These are phyloP conservation scores for Tokudaia tokunoshimensis DNA, from an alignment of 2,797 vertebrate species.

Conservation along the genomic window DNA sequence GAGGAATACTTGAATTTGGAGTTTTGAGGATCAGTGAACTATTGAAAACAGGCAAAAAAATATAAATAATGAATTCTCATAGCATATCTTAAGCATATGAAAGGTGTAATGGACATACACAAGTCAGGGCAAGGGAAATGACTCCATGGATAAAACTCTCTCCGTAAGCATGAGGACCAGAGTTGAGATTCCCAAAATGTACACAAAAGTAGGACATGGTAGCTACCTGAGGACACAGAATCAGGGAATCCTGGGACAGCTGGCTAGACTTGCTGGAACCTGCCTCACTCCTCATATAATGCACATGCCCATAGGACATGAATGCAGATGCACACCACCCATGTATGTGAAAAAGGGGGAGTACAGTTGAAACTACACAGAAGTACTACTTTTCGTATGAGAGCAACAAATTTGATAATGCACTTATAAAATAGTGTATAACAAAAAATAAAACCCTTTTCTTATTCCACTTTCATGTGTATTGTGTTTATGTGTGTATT, in stretches of 20 bases:
- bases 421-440: neutral
- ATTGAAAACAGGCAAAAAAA: slow-evolving; percentile 32
- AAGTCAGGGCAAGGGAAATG: neutral
- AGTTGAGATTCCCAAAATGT: neutral
- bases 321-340: neutral
- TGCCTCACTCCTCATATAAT: neutral
- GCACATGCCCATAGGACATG: neutral
- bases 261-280: neutral
- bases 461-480: neutral
- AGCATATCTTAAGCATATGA: slow-evolving; percentile 15
- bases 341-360: neutral
- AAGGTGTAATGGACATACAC: neutral
- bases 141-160: neutral
- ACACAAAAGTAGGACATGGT: neutral
- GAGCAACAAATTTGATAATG: neutral
- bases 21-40: slow-evolving; percentile 1
- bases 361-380: neutral
- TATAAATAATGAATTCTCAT: slow-evolving; percentile 7
- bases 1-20: slow-evolving; percentile 23
- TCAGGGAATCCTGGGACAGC: neutral
- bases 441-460: neutral
- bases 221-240: neutral
- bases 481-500: neutral
- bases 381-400: slow-evolving; percentile 40
- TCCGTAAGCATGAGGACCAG: neutral